Evolutionary conservation across 2,113 vertebrate genomes (phyloP).

Genomic region (Lanius ludovicianus): DNA sequence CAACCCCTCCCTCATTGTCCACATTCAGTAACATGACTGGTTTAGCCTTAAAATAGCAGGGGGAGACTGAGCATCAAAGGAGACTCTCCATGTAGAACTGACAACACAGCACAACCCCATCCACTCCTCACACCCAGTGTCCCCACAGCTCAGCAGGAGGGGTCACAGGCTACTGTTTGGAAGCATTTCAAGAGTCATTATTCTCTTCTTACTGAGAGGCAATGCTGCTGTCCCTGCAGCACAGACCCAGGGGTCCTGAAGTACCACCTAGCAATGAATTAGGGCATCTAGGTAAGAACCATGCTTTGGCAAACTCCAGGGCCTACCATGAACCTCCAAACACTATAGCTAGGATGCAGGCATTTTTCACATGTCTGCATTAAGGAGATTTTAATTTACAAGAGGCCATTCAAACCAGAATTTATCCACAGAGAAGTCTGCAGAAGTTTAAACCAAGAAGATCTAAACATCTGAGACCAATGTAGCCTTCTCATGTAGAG

Average conservation of each 20-base stretch:
- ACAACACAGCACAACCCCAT: background rate
- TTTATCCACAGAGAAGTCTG: background rate
- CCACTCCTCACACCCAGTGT: accelerated
- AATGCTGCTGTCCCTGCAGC: background rate
- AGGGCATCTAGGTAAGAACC: background rate
- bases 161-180: background rate
- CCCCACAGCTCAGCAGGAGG: background rate
- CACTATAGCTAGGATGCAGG: background rate
- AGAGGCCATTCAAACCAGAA: background rate
- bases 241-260: background rate
- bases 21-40: background rate
- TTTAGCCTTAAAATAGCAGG: background rate
- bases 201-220: background rate
- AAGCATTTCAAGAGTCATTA: background rate
- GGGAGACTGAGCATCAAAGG: no score
- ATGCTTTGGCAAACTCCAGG: background rate
- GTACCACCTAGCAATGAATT: background rate
- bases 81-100: accelerated
- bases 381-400: background rate
- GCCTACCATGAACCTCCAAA: background rate
- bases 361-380: background rate
- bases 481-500: background rate
- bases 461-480: constrained; percentile 33
- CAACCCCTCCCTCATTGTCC: background rate
- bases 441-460: background rate